phyloP scores from a whole-genome alignment of 2,888 invertebrate species.

The Campoletis raptor region DNA sequence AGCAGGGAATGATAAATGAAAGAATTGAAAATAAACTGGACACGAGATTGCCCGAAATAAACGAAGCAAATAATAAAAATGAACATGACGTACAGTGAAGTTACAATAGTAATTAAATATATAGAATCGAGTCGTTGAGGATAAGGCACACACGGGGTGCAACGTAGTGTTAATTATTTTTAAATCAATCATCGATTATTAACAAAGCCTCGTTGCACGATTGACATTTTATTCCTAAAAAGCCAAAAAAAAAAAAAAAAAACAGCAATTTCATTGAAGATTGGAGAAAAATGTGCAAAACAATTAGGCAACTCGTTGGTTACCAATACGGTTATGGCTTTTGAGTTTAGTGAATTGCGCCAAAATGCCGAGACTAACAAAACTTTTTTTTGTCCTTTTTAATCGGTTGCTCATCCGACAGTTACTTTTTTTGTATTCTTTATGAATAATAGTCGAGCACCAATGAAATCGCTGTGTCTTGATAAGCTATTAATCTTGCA shows the following conservation, averaged over 20 bases:
- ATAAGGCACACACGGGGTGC: slow-evolving; percentile 25
- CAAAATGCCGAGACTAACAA: not conserved
- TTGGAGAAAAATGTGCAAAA: not conserved
- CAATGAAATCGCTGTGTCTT: slow-evolving; percentile 44
- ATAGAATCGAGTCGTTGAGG: slow-evolving; percentile 62
- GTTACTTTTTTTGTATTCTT: slow-evolving; percentile 24
- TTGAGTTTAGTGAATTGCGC: not conserved
- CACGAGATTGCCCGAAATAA: slow-evolving; percentile 10
- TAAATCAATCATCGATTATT: slow-evolving; percentile 51
- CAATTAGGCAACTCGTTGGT: not conserved
- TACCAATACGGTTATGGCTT: too few relatives aligned
- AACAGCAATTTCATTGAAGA: slow-evolving; percentile 67
- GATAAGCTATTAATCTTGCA: slow-evolving; percentile 32
- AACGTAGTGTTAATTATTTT: slow-evolving; percentile 46
- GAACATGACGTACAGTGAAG: slow-evolving; percentile 70
- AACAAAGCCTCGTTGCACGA: slow-evolving; percentile 36
- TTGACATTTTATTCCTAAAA: not conserved
- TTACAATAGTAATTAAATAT: slow-evolving; percentile 80
- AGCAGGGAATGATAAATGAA: not conserved
- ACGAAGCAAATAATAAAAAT: slow-evolving; percentile 33
- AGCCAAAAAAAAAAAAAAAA: not conserved
- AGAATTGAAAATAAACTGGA: not conserved
- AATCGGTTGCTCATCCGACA: slow-evolving; percentile 16
- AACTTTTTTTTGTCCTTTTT: not conserved
- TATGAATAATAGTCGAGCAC: not conserved